phyloP scores from a whole-genome alignment of 2,113 vertebrate species.

The Malurus alboscapulatus region DNA sequence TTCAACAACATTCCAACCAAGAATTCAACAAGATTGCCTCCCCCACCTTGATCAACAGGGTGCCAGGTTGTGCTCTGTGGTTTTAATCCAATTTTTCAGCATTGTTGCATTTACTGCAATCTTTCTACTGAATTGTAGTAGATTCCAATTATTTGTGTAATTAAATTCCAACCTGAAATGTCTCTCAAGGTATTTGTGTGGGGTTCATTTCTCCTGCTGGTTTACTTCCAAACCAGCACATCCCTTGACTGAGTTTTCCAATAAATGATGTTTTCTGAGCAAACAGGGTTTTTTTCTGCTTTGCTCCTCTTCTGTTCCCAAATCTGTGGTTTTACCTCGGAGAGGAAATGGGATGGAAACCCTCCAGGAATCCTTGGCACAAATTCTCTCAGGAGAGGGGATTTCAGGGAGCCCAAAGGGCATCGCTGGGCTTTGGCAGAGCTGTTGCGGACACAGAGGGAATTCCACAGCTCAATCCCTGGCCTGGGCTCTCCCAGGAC shows the following conservation, averaged over 20 bases:
- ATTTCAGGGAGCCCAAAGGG: not conserved
- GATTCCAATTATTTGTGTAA: no score
- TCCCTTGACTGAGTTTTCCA: not conserved
- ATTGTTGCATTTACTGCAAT: no score
- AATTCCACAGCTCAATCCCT: not conserved
- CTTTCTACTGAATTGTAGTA: not conserved
- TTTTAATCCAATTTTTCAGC: not conserved
- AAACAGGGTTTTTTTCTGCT: not conserved
- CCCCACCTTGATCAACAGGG: accelerated
- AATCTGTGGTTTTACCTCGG: not conserved
- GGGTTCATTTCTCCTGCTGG: not conserved
- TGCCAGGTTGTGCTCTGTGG: not conserved
- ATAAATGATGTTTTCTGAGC: not conserved
- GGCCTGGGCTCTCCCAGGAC: not conserved
- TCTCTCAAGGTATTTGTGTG: not conserved
- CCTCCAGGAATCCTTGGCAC: not conserved
- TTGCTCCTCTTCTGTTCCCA: not conserved
- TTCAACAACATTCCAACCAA: no score
- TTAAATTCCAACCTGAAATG: not conserved
- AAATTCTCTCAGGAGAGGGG: not conserved
- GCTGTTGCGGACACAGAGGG: not conserved
- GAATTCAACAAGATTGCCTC: not conserved
- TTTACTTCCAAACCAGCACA: not conserved
- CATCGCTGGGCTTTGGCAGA: not conserved
- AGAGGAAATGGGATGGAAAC: not conserved